phyloP scores from a whole-genome alignment of 2,113 vertebrate genomes.

The Solea solea region DNA sequence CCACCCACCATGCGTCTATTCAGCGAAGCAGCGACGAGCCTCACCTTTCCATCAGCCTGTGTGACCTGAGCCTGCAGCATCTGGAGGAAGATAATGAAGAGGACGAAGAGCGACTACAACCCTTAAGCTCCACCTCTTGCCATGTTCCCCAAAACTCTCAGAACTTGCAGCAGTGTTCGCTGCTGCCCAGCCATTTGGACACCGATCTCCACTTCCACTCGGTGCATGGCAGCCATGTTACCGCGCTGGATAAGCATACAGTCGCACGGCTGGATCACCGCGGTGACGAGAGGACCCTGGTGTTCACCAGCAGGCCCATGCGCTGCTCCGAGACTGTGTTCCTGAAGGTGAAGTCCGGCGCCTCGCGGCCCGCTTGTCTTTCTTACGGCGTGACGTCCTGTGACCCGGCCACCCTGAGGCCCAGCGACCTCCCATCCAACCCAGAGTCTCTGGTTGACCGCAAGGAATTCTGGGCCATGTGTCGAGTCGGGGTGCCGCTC shows the following conservation, averaged over 20 bases:
- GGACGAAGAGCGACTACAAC: conserved; percentile 79
- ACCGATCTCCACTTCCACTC: conserved; percentile 90
- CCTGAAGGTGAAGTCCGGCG: conserved; percentile 85
- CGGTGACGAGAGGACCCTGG: conserved; percentile 89
- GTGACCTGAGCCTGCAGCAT: conserved; percentile 88
- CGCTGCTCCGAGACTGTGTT: conserved; percentile 88
- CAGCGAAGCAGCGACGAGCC: conserved; percentile 84
- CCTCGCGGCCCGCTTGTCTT: conserved; percentile 76
- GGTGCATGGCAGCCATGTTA: conserved; percentile 86
- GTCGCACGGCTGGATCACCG: conserved; percentile 86
- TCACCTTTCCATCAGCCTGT: conserved; percentile 89
- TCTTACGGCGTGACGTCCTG: conserved; percentile 92
- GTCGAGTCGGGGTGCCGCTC: conserved; percentile 83
- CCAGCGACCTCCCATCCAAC: conserved; percentile 88
- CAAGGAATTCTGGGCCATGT: conserved; percentile 94
- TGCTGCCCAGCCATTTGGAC: conserved; percentile 86
- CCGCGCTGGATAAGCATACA: conserved; percentile 87
- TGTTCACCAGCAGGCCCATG: conserved; percentile 90
- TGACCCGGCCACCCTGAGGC: conserved; percentile 86
- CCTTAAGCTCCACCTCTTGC: conserved; percentile 76
- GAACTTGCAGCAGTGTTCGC: conserved; percentile 89
- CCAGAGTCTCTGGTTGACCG: conserved; percentile 89
- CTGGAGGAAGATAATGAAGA: conserved; percentile 80
- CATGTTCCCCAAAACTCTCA: conserved; percentile 93
- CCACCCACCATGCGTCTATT: conserved; percentile 84